These are phyloP conservation scores for Cossypha dichroa DNA, from an alignment of 2,797 vertebrate species.

Conservation along the genomic window DNA sequence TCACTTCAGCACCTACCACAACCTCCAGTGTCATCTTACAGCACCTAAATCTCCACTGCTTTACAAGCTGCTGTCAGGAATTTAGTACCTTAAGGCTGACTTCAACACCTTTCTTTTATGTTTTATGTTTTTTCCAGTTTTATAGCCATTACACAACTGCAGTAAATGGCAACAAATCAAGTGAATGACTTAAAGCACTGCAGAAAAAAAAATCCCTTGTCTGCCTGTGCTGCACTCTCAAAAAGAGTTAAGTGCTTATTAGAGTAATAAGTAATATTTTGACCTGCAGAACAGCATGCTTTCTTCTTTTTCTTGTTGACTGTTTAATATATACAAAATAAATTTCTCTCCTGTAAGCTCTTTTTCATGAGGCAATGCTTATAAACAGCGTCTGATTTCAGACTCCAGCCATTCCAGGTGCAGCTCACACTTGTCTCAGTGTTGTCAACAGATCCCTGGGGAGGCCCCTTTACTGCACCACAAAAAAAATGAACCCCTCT, in stretches of 20 bases:
- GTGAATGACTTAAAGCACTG: slow-evolving; percentile 43
- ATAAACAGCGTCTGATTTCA: slow-evolving; percentile 13
- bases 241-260: slow-evolving; percentile 51
- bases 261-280: slow-evolving; percentile 50
- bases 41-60: slow-evolving; percentile 62
- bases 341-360: background rate
- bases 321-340: slow-evolving; percentile 2
- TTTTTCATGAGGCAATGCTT: slow-evolving; percentile 19
- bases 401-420: slow-evolving; percentile 31
- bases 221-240: background rate
- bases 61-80: slow-evolving; percentile 76
- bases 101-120: slow-evolving; percentile 76
- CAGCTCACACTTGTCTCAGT: background rate
- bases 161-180: slow-evolving; percentile 71
- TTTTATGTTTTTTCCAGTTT: slow-evolving; percentile 71
- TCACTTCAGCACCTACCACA: background rate
- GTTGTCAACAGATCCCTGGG: background rate
- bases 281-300: background rate
- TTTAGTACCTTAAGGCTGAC: slow-evolving; percentile 71
- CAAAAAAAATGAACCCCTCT: background rate
- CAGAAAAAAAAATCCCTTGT: background rate
- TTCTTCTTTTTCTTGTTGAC: slow-evolving; percentile 16
- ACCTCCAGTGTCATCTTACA: slow-evolving; percentile 13
- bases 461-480: background rate
- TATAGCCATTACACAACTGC: slow-evolving; percentile 68